These are phyloP conservation scores for Zoanthus solanderi DNA, from an alignment of 92 coral and sea anemone genomes.

Conservation along the genomic window DNA sequence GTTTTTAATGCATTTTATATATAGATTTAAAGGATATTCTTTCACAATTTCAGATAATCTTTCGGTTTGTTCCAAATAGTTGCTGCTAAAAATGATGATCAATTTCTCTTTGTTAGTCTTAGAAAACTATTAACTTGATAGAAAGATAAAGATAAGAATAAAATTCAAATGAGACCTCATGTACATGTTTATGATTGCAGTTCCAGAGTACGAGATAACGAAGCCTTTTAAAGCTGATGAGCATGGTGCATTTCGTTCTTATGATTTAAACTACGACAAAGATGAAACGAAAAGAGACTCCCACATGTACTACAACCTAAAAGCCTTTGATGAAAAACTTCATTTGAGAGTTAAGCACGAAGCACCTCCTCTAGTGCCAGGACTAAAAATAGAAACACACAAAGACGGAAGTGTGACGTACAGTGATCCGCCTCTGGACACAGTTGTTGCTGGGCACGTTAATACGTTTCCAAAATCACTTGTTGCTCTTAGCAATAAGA, in stretches of 20 bases:
- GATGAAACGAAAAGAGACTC: slow-evolving; percentile 12
- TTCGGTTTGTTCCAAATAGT: too few species aligned
- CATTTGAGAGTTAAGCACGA: slow-evolving; percentile 24
- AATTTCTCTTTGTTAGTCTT: too few species aligned
- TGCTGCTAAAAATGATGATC: too few species aligned
- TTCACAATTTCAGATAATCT: too few species aligned
- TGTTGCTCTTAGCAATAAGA: slow-evolving; percentile 19
- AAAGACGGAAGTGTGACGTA: slow-evolving; percentile 11
- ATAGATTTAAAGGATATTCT: too few species aligned
- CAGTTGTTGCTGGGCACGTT: slow-evolving; percentile 23
- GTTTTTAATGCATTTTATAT: too few species aligned
- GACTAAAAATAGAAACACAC: slow-evolving; percentile 14
- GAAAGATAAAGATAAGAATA: too few species aligned
- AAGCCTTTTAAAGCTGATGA: slow-evolving; percentile 41
- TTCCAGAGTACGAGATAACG: slow-evolving; percentile 33
- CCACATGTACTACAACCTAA: slow-evolving; percentile 12
- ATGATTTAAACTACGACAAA: slow-evolving; percentile 16
- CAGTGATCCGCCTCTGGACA: not conserved
- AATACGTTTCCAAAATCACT: slow-evolving; percentile 11
- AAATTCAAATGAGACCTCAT: too few species aligned
- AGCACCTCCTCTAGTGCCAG: not conserved
- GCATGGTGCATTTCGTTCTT: slow-evolving; percentile 5
- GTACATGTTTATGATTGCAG: not conserved
- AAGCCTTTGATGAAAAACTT: slow-evolving; percentile 9
- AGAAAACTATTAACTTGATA: too few species aligned